Conservation (phyloP, 2,797 vertebrate species). For the Phoebastria nigripes region DNA sequence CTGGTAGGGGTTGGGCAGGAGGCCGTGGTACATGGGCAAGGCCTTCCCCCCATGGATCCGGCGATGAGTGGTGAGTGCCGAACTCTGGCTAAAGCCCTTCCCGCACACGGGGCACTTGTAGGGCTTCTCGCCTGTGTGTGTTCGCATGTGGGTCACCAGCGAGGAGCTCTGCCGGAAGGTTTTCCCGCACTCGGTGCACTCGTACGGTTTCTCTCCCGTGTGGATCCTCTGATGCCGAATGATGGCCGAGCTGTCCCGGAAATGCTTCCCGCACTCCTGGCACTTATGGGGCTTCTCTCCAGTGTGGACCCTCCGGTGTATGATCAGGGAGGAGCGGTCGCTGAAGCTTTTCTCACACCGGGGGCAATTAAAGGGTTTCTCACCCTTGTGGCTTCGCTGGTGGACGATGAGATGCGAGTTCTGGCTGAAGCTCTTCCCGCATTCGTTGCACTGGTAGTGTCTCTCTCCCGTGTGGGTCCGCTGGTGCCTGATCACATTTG, state of each 20-base stretch:
- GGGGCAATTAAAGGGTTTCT: conserved; percentile 47
- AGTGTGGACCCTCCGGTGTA: conserved; percentile 60
- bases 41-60: background rate
- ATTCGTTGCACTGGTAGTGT: conserved; percentile 58
- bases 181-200: conserved; percentile 30
- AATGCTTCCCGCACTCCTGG: conserved; percentile 57
- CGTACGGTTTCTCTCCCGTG: conserved; percentile 20
- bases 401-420: conserved; percentile 60
- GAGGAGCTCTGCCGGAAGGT: conserved; percentile 57
- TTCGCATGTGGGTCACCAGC: conserved; percentile 36
- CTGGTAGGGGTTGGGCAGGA: background rate
- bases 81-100: conserved; percentile 49
- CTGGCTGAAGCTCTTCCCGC: conserved; percentile 66
- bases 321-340: conserved; percentile 30
- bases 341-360: conserved; percentile 55
- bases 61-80: background rate
- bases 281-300: conserved; percentile 68
- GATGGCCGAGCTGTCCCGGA: conserved; percentile 63
- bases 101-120: background rate
- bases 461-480: conserved; percentile 71
- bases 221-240: conserved; percentile 56
- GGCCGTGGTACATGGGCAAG: background rate
- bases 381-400: conserved; percentile 58
- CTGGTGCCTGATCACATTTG: conserved; percentile 72
- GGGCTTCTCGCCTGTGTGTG: conserved; percentile 34